Evolutionary conservation across 2,888 invertebrate species (phyloP), one percentile per base, ranked within the genome.

Genomic region (Aplocera efformata): DNA sequence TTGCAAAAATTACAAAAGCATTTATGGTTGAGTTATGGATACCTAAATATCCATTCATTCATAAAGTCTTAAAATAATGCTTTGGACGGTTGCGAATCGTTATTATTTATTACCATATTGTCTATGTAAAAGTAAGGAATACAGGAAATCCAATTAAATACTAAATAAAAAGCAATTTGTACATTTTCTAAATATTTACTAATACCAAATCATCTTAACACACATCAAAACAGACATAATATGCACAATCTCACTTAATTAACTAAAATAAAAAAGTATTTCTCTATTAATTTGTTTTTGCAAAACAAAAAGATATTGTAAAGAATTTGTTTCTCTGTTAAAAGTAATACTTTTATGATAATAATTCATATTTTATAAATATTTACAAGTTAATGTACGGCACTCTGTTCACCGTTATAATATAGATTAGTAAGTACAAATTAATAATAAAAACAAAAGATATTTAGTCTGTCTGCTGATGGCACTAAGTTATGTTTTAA

Each of bases 181-280:
- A 61, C 69, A 65, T 78, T 84, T 83, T 81, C 68, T 68, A 76
- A 81, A 80, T 84, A 83, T 88, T 85, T 88, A 85, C 86, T 86
- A 83, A 82, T 84, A 73, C 83, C 82, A 85, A 86, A 85, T 86
- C 84, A 83, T 85, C 84, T 79, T 81, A 83, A 83, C 86, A 86
- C 86, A 85, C 86, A 80, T 84, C 82, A 85, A 85, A 85, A 85
- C 86, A 84, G 82, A 86, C 86, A 83, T 81, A 83, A 81, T 85
- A 85, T 85, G 84, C 86, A 85, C 85, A 82, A 85, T 88, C 86
- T 86, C 83, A 69, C 86, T 76, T 86, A 86, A 74, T 76, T 81
- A 82, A 70, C 64, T 3, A 72, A 72, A 73, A 73, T 70, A 75
- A 72, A 67, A 75, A 78, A 72, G 71, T 40, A 46, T 46, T 62